Base-by-base conservation (phyloP, 2,888 invertebrate genomes). In the Branchellion lobata region DNA sequence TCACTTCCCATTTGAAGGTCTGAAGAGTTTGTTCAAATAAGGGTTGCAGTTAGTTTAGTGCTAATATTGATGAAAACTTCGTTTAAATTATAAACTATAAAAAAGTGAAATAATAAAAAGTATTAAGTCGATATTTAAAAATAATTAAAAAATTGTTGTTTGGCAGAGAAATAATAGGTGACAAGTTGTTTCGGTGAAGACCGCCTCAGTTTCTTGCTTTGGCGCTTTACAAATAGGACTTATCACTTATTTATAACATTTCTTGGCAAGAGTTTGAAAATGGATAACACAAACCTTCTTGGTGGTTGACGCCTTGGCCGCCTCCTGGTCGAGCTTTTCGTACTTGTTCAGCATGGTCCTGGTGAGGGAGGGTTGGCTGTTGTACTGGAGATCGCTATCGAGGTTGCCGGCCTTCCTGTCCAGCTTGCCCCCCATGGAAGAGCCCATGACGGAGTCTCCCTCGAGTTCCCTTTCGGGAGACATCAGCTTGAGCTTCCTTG, bases 1-100 rank as follows among this genome's bases (percentile, higher is more conserved):
- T 77, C 18, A 77, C 77, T 61, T 77, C 61, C 77, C 77, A 77
- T 34, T 77, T 77, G 65, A 36, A 77, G 27, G 31, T 36, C 77
- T 77, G 27, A 31, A 24, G 1, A 14, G 65, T 24, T 8, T 8
- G 47, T 47, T 47, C 18, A 47, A 18, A 14, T 14, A 47, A 14
- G 18, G 8, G 18, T 18, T 47, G 8, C 18, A 47, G 18, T 8
- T 14, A 47, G 18, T 47, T 47, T 47, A 8, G 18, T 14, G 47
- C 47, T 47, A 65, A 14, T 24, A n/a, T n/a, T n/a, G n/a, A n/a
- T 11, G 29, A 24, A 27, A 65, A 65, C 65, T 65, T 8, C 8
- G n/a, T 14, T 14, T 14, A 24, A 14, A 65, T 65, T 65, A 65
- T 65, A 11, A 5, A 8, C n/a, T n/a, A n/a, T n/a, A n/a, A n/a